Evolutionary conservation across 2,113 vertebrate species (phyloP).

Genomic region (Hyperopisus bebe): DNA sequence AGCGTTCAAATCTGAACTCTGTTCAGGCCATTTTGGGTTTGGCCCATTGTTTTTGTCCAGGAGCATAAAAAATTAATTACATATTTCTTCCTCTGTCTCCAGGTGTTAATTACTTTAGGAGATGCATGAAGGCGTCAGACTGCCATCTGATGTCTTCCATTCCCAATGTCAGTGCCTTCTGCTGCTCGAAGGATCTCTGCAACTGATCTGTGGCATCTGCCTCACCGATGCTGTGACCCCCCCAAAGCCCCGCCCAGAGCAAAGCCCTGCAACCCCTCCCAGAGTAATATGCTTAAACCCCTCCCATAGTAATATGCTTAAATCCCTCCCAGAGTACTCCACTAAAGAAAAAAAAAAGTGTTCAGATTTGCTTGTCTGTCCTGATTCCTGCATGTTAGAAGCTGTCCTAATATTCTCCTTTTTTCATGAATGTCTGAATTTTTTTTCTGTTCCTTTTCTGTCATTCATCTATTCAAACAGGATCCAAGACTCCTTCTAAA

Average conservation of each 20-base stretch:
- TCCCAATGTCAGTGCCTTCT: not conserved
- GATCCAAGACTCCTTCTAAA: not conserved
- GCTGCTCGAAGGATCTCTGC: not conserved
- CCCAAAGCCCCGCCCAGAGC: too few species aligned
- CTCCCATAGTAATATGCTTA: not conserved
- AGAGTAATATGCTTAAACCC: not conserved
- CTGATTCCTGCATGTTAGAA: too few species aligned
- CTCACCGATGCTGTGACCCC: not conserved
- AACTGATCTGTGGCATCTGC: not conserved
- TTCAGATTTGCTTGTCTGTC: too few species aligned
- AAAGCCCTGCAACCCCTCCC: not conserved
- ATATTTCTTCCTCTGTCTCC: not conserved
- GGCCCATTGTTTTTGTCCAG: not conserved
- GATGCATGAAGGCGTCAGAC: conserved; percentile 6
- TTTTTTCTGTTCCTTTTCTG: not conserved
- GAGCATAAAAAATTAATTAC: not conserved
- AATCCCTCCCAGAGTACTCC: not conserved
- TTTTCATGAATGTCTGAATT: not conserved
- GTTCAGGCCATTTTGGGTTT: not conserved
- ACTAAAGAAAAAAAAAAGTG: not conserved
- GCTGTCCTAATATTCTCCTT: too few species aligned
- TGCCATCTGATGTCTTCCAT: not conserved
- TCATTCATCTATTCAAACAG: not conserved
- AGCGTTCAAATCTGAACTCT: not conserved
- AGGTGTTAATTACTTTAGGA: not conserved